Conservation (phyloP, 2,888 invertebrate species). For the Nomada hirtipes region DNA sequence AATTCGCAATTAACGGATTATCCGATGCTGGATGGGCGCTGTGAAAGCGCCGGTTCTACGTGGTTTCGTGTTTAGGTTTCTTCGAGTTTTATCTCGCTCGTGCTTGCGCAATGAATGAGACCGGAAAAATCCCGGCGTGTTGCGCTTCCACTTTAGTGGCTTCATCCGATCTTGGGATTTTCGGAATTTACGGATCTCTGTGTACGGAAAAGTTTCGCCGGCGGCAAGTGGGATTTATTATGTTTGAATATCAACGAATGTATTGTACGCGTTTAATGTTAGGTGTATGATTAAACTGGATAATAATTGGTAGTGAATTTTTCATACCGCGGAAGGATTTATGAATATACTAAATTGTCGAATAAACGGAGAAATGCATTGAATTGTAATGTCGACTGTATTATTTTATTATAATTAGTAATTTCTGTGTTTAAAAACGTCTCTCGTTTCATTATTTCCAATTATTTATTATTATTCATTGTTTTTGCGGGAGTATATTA, state of each 20-base stretch:
- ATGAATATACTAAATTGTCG: background rate
- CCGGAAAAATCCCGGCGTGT: background rate
- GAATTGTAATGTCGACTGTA: no score
- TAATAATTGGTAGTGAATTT: background rate
- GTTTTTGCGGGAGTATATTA: no score
- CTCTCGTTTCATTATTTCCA: no score
- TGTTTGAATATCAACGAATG: background rate
- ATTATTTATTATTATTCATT: no score
- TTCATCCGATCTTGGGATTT: background rate
- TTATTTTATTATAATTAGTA: no score
- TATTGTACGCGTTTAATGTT: background rate
- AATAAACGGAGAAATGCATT: background rate
- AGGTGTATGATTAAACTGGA: background rate
- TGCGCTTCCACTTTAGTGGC: background rate
- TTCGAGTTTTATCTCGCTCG: constrained; percentile 1
- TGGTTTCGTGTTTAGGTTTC: background rate
- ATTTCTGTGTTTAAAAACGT: no score
- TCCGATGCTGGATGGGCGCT: background rate
- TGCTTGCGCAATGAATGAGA: background rate
- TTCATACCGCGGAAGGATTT: no score
- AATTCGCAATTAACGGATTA: constrained; percentile 17
- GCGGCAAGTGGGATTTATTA: background rate
- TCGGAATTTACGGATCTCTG: background rate
- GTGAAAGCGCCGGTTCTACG: background rate
- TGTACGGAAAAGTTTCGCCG: background rate